Evolutionary conservation across 2,797 vertebrate species (phyloP).

Genomic region (Knipowitschia caucasica): DNA sequence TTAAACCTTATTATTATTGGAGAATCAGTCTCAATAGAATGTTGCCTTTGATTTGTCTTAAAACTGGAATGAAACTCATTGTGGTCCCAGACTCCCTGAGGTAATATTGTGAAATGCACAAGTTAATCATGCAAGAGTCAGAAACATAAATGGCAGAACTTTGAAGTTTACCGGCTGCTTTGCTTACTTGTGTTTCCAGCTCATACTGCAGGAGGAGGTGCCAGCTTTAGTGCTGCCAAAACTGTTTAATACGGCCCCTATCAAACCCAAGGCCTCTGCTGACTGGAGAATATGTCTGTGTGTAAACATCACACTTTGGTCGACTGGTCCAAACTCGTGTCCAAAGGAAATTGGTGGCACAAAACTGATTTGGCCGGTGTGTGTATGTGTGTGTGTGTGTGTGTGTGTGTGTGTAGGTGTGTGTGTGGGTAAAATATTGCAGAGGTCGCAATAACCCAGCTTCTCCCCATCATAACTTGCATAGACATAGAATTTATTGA

Average conservation of each 20-base stretch:
- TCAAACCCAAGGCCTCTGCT: slow-evolving; percentile 33
- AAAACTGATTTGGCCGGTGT: too few species aligned
- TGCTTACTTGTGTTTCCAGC: slow-evolving; percentile 28
- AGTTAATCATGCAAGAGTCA: slow-evolving; percentile 20
- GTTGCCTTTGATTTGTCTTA: slow-evolving; percentile 10
- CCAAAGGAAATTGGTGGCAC: not conserved
- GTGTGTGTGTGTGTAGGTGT: too few species aligned
- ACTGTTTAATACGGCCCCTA: slow-evolving; percentile 30
- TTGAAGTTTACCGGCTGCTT: slow-evolving; percentile 33
- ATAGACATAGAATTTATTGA: too few species aligned
- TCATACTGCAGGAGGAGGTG: slow-evolving; percentile 22
- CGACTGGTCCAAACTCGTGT: not conserved
- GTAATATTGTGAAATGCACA: slow-evolving; percentile 19
- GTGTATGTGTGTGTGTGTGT: too few species aligned
- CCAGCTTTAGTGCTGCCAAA: slow-evolving; percentile 39
- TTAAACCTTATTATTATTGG: too few species aligned
- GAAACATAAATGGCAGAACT: slow-evolving; percentile 25
- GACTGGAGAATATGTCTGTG: slow-evolving; percentile 22
- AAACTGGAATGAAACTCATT: slow-evolving; percentile 2
- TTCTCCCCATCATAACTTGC: too few species aligned
- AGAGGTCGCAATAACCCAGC: too few species aligned
- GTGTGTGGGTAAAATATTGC: too few species aligned
- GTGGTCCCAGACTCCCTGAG: slow-evolving; percentile 12
- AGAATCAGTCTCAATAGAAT: not conserved
- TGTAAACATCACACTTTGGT: not conserved